Percentiles rank a stretch among this genome's conserved stretches.
Evolutionary conservation across 2,113 vertebrate species (phyloP).

Genomic region (Gracilinanus agilis): DNA sequence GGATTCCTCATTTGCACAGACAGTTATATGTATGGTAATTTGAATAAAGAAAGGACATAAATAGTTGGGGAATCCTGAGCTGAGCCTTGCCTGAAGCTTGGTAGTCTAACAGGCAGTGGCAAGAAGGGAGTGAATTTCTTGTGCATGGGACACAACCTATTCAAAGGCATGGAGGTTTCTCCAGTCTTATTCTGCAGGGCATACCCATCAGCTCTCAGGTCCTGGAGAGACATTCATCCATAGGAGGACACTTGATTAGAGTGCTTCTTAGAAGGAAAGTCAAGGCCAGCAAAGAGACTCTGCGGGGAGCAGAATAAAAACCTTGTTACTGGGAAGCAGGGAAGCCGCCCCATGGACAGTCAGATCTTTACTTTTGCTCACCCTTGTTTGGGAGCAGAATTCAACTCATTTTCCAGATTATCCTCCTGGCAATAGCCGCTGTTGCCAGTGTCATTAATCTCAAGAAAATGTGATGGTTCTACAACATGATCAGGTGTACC

Average conservation of each 20-base stretch:
- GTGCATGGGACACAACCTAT: background rate
- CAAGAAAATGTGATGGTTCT: background rate
- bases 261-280: background rate
- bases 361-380: too few species aligned
- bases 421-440: too few species aligned
- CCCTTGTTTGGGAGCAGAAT: too few species aligned
- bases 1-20: background rate
- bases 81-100: background rate
- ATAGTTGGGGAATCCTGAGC: background rate
- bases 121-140: background rate
- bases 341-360: too few species aligned
- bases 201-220: background rate
- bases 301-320: too few species aligned
- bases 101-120: background rate
- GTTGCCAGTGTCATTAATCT: too few species aligned
- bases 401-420: too few species aligned
- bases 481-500: background rate
- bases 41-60: background rate
- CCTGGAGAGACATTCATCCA: too few species aligned
- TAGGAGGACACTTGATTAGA: too few species aligned
- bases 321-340: too few species aligned
- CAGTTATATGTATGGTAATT: background rate
- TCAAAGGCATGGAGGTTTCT: background rate
- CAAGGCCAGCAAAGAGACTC: background rate
- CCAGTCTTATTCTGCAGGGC: background rate